Evolutionary conservation across 2,113 vertebrate genomes (phyloP), one percentile per base, ranked within the genome.

Genomic region (Pleuronectes platessa): DNA sequence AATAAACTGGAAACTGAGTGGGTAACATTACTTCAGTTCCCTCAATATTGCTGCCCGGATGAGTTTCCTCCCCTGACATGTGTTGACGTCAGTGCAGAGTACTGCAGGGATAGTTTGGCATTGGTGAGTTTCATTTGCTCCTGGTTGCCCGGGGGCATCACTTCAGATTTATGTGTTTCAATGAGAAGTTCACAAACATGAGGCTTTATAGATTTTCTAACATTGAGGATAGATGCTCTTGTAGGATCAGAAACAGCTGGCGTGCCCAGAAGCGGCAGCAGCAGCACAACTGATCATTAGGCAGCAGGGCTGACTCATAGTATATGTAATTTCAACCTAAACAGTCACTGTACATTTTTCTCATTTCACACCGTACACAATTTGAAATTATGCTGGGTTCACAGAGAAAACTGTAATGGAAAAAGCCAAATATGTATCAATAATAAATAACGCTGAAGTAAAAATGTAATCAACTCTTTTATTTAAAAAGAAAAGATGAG

Each of bases 191-290:
- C 68, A 54, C 64, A 67, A 54, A 67, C 24, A 53, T 0, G 10
- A 20, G 42, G 24, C 40, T 49, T 65, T 18, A 64, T 45, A 18
- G 62, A 64, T 65, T 20, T 27, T 27, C 24, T 27, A 45, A 51
- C 63, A 65, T 24, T 26, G 62, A 63, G 24, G 40, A 17, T 11
- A 61, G 18, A 61, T 20, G 68, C 26, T 71, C 68, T 51, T 45
- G 37, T 9, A 10, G 45, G 45, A 49, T 49, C 45, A 60, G 37
- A 47, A 45, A 5, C 18, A 14, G 37, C 10, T 15, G 37, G 15
- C 2, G 10, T 31, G 42, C 23, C 61, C 40, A 18, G 35, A 37
- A 37, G 35, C 35, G 10, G 42, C 62, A 47, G 42, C 49, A 18
- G 47, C 47, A 18, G 51, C 47, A n/a, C 20, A 20, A 17, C 47